phyloP scores from a whole-genome alignment of 2,113 vertebrate species.

The Ailurus styani region DNA sequence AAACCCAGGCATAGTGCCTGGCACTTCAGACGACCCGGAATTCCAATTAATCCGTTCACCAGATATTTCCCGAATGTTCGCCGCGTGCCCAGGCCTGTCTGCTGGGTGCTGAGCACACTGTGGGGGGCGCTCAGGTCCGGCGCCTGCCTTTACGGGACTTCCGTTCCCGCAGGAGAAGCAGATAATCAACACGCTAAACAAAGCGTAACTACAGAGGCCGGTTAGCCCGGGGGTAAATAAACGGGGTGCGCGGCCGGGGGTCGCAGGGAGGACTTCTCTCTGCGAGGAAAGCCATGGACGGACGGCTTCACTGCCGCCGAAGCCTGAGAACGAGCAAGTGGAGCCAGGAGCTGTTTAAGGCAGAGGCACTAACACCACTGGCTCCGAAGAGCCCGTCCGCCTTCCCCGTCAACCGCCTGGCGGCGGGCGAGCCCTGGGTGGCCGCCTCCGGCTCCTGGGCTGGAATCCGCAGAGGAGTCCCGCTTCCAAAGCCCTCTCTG shows the following conservation, averaged over 20 bases:
- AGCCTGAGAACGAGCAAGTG: background rate
- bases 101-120: background rate
- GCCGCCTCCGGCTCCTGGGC: background rate
- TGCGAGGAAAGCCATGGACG: background rate
- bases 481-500: background rate
- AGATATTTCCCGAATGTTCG: background rate
- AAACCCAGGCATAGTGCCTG: background rate
- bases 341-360: background rate
- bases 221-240: background rate
- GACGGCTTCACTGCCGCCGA: background rate
- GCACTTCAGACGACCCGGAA: background rate
- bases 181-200: background rate
- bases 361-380: background rate
- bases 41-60: background rate
- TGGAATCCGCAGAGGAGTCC: background rate
- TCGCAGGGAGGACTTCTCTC: background rate
- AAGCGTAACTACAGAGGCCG: background rate
- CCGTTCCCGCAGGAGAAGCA: background rate
- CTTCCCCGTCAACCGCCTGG: accelerated
- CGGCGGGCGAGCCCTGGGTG: background rate
- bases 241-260: background rate
- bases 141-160: background rate
- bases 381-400: background rate
- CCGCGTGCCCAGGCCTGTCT: background rate
- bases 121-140: background rate